Evolutionary conservation across 2,888 invertebrate genomes (phyloP).

Genomic region (Gryllus longicercus): DNA sequence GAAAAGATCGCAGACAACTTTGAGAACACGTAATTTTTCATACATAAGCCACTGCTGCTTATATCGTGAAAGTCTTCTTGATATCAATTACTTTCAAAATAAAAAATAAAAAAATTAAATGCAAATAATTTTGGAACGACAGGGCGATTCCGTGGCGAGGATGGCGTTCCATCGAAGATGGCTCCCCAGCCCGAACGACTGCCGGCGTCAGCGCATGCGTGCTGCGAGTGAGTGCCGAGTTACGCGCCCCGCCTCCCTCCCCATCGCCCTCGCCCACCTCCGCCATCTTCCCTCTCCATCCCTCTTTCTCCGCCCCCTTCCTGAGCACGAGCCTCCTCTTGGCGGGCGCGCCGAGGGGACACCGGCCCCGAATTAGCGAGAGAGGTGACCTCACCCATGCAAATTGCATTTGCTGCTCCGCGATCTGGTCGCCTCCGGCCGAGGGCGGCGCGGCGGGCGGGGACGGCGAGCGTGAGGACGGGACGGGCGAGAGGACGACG

Average conservation of each 20-base stretch:
- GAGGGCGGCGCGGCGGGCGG: neutral
- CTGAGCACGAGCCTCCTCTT: neutral
- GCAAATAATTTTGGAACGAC: too few relatives aligned
- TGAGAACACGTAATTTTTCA: too few relatives aligned
- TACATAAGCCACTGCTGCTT: too few relatives aligned
- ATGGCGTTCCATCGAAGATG: too few relatives aligned
- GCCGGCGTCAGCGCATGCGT: neutral
- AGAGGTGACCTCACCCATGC: conserved; percentile 11
- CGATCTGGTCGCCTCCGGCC: neutral
- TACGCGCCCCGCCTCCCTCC: neutral
- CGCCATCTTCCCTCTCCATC: neutral
- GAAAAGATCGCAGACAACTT: too few relatives aligned
- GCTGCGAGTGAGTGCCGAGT: too few relatives aligned
- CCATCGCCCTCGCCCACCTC: neutral
- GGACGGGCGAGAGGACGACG: neutral
- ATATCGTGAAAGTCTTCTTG: too few relatives aligned
- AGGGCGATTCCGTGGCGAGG: too few relatives aligned
- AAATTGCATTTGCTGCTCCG: conserved; percentile 19
- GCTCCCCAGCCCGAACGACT: too few relatives aligned
- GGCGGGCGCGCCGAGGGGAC: neutral
- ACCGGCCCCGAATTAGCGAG: neutral
- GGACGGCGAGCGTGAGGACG: neutral
- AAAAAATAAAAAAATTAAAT: too few relatives aligned
- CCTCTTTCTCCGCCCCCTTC: neutral
- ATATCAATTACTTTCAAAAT: too few relatives aligned